Conservation (phyloP, 2,113 vertebrate species). For the Sylvilagus bachmani region DNA sequence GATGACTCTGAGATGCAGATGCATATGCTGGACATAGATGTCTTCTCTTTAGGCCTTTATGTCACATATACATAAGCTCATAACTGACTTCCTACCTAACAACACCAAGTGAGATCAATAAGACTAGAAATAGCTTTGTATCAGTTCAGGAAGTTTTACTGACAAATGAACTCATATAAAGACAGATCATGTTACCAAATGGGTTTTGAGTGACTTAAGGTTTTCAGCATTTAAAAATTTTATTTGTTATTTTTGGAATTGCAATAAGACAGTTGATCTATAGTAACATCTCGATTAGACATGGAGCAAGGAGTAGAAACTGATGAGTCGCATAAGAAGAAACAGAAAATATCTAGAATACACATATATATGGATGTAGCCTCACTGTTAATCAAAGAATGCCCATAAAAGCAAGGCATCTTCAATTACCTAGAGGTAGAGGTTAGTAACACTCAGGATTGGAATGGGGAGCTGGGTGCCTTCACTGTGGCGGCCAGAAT, state of each 20-base stretch:
- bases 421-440: not conserved
- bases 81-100: no score
- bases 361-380: not conserved
- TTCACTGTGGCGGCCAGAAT: not conserved
- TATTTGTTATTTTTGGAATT: not conserved
- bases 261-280: not conserved
- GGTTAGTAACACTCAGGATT: not conserved
- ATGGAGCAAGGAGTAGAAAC: not conserved
- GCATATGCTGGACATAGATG: no score
- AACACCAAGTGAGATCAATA: not conserved
- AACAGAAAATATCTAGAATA: not conserved
- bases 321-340: constrained; percentile 15
- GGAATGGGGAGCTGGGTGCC: not conserved
- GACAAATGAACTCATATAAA: not conserved
- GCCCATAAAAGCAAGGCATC: not conserved
- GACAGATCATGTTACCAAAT: not conserved
- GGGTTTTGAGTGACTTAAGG: not conserved
- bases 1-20: no score
- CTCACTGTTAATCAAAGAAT: not conserved
- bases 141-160: constrained; percentile 29
- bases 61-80: no score
- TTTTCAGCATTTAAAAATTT: not conserved
- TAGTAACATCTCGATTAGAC: not conserved
- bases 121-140: not conserved
- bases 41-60: no score